Base-by-base conservation (phyloP, 2,888 invertebrate species). In the Lypha dubia region DNA sequence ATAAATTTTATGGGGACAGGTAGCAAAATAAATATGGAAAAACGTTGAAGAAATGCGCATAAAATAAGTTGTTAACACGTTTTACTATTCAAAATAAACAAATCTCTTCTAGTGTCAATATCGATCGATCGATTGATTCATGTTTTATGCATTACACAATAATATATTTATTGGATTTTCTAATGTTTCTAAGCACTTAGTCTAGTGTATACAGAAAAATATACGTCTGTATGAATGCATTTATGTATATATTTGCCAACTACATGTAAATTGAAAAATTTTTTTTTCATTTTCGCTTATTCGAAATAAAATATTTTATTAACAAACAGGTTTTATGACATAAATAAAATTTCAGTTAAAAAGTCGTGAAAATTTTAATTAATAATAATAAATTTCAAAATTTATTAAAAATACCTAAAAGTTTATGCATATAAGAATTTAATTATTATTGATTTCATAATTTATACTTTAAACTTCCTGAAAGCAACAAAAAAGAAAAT, bases 101-200 rank as follows among this genome's bases (percentile, higher is more conserved):
- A 77, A 74, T 79, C 22, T 67, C 67, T 68, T 67, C 56, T 51
- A 51, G 67, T 81, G 81, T 77, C 81, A 81, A 77, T 77, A 81
- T 63, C 68, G 60, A 77, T 73, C 65, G 58, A 81, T 63, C 68
- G 60, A 77, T 73, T 60, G 58, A 49, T 84, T 77, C 84, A 84
- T 84, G 81, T 77, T 77, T 84, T 77, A 84, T 84, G 73, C 73
- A 81, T 81, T 80, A 77, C 71, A 77, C 56, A 84, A 76, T 75
- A 63, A 65, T 46, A 68, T 32, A 38, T 17, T 51, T 67, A 51
- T 49, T 70, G 24, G 3, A 46, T 41, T 74, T 20, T 51, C n/a
- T 44, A 60, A 20, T 51, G n/a, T 62, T 24, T 17, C 44, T 44
- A 63, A 65, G 44, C 28, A 32, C 38, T 0, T 5, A 51, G 5